phyloP scores from a whole-genome alignment of 1,140 invertebrate species.

The Aphelenchoides fujianensis region DNA sequence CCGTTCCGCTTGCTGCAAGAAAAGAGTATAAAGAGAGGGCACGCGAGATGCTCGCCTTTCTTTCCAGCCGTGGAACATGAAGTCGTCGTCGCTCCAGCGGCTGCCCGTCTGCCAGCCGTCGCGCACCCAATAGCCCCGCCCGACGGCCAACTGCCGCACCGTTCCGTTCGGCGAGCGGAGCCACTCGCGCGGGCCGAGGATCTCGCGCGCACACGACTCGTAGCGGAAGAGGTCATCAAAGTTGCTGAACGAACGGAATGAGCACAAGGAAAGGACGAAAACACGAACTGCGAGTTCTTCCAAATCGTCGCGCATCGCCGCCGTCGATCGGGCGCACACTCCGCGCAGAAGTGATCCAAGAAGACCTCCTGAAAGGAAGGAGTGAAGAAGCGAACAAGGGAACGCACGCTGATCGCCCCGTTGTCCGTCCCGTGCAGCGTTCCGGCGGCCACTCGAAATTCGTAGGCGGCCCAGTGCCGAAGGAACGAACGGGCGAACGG shows the following conservation, averaged over 20 bases:
- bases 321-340: conserved; percentile 17
- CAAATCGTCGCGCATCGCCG: conserved; percentile 25
- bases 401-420: conserved; percentile 47
- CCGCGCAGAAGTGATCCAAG: conserved; percentile 33
- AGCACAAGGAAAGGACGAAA: not conserved
- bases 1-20: conserved; percentile 1
- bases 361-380: conserved; percentile 43
- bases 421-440: conserved; percentile 54
- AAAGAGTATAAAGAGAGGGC: not conserved
- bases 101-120: conserved; percentile 43
- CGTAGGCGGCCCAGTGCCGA: conserved; percentile 38
- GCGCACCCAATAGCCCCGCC: conserved; percentile 39
- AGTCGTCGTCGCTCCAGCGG: conserved; percentile 27
- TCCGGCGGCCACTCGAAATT: conserved; percentile 24
- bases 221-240: conserved; percentile 34
- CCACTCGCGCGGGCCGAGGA: conserved; percentile 34
- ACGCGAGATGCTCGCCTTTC: not conserved
- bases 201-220: conserved; percentile 35
- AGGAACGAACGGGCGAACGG: conserved; percentile 33
- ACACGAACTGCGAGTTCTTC: conserved; percentile 26
- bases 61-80: conserved; percentile 30
- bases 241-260: conserved; percentile 17
- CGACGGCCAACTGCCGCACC: conserved; percentile 14
- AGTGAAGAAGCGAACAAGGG: conserved; percentile 4
- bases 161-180: conserved; percentile 24